Base-by-base conservation (phyloP, 2,113 vertebrate genomes). In the Lates calcarifer region DNA sequence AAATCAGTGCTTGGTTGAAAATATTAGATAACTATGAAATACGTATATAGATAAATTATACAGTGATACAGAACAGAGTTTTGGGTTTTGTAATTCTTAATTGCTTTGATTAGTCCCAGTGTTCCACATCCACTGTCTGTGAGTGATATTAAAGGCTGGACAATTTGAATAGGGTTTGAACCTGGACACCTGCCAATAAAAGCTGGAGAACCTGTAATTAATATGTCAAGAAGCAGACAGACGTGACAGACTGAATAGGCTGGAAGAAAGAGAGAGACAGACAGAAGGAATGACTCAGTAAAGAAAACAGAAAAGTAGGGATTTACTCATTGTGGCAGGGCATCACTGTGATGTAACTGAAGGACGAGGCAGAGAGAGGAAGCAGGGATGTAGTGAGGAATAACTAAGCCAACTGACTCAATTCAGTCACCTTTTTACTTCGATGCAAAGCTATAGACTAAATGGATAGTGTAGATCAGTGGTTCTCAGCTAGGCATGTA, bases 131-230 rank as follows among this genome's bases (percentile, higher is more conserved):
- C 61, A 74, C 55, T 61, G 29, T 61, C 65, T 71, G 68, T 14
- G 14, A 51, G 31, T 39, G 39, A 31, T 51, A 47, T 49, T 29
- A 74, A 63, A 47, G 57, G 63, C 41, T n/a, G 57, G 72, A 62
- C 72, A n/a, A n/a, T 62, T 47, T 74, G 33, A 79, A 81, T 56
- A 39, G 62, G 63, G 53, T 55, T 31, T 77, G 28, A 68, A 77
- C 49, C 39, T 69, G 70, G 69, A 70, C 70, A 62, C 55, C 81
- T 41, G 41, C 33, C 72, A 77, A 57, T 31, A 41, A 79, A 71
- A 45, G 45, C 70, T 72, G 75, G 5, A 66, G 15, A 28, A 12
- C 24, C n/a, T 62, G 49, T 56, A 77, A 81, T 78, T 65, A 81
- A 67, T 71, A 62, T 45, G 66, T 74, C 18, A 39, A 17, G 65